Evolutionary conservation across 2,888 invertebrate genomes (phyloP).

Genomic region (Ochlodes sylvanus): DNA sequence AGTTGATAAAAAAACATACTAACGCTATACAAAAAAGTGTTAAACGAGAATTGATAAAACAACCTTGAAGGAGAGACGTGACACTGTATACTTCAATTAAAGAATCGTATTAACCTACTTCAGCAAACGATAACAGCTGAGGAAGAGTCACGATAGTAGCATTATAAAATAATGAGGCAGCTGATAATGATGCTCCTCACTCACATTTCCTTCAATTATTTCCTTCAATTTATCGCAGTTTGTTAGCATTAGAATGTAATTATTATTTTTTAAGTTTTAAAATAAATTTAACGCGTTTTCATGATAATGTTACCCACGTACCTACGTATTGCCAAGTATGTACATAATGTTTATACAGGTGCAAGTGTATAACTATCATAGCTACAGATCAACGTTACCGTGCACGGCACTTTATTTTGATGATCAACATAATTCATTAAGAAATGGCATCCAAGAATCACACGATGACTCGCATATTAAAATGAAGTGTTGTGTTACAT

Average conservation of each 20-base stretch:
- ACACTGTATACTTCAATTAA: not conserved
- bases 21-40: not conserved
- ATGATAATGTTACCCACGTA: not conserved
- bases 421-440: not conserved
- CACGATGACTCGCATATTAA: too few relatives aligned
- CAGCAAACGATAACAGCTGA: not conserved
- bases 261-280: not conserved
- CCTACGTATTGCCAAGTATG: not conserved
- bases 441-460: not conserved
- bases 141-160: slow-evolving; percentile 1
- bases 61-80: not conserved
- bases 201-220: slow-evolving; percentile 6
- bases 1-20: too few relatives aligned
- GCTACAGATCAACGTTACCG: not conserved
- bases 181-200: slow-evolving; percentile 5
- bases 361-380: not conserved
- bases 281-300: not conserved
- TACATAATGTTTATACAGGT: slow-evolving; percentile 1
- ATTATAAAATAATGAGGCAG: slow-evolving; percentile 14
- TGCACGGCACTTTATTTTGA: not conserved
- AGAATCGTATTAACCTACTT: slow-evolving; percentile 1
- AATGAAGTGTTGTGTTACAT: too few relatives aligned
- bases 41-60: not conserved
- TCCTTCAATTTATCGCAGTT: slow-evolving; percentile 5
- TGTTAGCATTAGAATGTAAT: not conserved